Base-by-base conservation (phyloP, 2,113 vertebrate genomes). In the Neotoma lepida region DNA sequence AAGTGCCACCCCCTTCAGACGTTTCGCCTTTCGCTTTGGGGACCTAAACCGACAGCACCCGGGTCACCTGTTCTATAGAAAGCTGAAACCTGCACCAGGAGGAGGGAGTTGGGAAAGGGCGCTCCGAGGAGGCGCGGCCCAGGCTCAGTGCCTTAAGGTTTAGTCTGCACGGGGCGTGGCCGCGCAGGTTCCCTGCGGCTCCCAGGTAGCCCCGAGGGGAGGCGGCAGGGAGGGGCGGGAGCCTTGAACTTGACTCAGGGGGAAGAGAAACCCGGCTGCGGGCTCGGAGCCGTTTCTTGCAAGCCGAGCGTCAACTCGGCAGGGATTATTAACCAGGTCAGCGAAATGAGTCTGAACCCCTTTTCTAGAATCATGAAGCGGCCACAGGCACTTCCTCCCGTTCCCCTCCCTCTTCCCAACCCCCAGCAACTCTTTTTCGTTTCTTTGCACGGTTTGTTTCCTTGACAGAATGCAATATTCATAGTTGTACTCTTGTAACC, bases 321-420 rank as follows among this genome's bases (percentile, higher is more conserved):
- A 80, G 90, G 92, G 93, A 95, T 96, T 96, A 93, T 94, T 93
- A 96, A 96, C 96, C 94, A 96, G 97, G 97, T 97, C 97, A 96
- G 97, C 97, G 94, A 97, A 97, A 97, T 95, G 97, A 97, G 91
- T 96, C 86, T 96, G 91, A 97, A 87, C 97, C 92, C 96, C 95
- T 97, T 98, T 98, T 97, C 95, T 96, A 98, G 97, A 98, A 95
- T 98, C 97, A 82, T 95, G 96, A 95, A 97, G 93, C 92, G 86
- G 96, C 97, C 93, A 87, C 97, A 96, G 97, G 94, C 95, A 96
- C 97, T 98, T 98, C 97, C 97, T 98, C 95, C 88, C 88, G 74
- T 61, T 88, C 93, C 76, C 90, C 96, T 94, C 93, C 96, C 33
- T 89, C 0, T 63, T 90, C 64, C 74, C 86, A 90, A 13, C 96